Percentiles rank a stretch among this genome's conserved stretches.
Evolutionary conservation across 1,140 invertebrate genomes (phyloP).

Genomic region (Sycophaga agraensis): DNA sequence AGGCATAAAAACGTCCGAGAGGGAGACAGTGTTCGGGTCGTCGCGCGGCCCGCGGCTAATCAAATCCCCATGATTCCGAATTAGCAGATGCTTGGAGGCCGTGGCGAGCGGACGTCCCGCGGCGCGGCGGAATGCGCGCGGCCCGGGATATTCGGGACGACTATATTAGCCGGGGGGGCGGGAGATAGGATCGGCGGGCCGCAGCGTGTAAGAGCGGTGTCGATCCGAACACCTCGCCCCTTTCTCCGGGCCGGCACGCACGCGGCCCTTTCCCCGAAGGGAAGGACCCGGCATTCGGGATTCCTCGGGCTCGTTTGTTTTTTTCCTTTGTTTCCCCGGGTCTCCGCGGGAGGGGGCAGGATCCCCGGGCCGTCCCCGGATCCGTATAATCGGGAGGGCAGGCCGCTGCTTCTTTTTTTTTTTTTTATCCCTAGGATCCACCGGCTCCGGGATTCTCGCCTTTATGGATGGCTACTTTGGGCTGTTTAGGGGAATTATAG

Average conservation of each 20-base stretch:
- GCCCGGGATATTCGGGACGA: constrained; percentile 56
- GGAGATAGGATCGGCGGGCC: constrained; percentile 48
- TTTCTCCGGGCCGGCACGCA: too few species aligned
- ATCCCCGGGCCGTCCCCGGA: too few species aligned
- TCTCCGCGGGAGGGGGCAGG: too few species aligned
- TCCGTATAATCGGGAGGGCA: too few species aligned
- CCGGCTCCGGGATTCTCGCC: too few species aligned
- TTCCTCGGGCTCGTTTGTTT: constrained; percentile 4
- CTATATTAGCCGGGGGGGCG: constrained; percentile 55
- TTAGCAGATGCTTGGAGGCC: constrained; percentile 60
- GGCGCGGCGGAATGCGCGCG: constrained; percentile 32
- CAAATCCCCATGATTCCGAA: constrained; percentile 60
- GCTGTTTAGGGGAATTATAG: too few species aligned
- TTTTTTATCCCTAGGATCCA: too few species aligned
- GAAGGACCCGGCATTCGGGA: constrained; percentile 2
- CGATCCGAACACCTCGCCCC: constrained; percentile 39
- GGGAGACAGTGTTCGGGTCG: constrained; percentile 4
- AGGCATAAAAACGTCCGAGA: constrained; percentile 3
- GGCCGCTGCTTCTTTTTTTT: too few species aligned
- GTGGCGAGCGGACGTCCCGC: constrained; percentile 56
- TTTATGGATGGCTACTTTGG: too few species aligned
- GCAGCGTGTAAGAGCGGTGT: constrained; percentile 28
- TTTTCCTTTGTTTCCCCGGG: neutral
- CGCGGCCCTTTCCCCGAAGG: constrained; percentile 26
- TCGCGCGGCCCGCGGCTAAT: constrained; percentile 39